These are phyloP conservation scores for Drosophila willistoni DNA, from an alignment of 1,140 invertebrate genomes.

Conservation along the genomic window DNA sequence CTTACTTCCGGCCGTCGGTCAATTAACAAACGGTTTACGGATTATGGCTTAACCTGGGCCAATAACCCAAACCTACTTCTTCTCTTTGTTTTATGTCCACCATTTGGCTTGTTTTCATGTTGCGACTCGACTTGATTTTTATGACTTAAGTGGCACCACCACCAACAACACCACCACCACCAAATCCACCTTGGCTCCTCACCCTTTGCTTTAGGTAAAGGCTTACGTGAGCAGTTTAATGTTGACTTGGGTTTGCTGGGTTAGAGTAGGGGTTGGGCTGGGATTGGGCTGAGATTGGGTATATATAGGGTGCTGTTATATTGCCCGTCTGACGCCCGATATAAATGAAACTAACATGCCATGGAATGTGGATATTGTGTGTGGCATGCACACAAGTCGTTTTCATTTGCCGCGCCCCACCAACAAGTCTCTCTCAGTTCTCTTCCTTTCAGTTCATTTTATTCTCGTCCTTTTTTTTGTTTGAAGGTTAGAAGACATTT, in stretches of 20 bases:
- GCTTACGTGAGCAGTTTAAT: neutral
- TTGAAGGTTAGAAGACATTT: constrained; percentile 24
- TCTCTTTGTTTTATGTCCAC: neutral
- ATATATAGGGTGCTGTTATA: constrained; percentile 63
- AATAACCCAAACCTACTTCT: neutral
- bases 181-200: neutral
- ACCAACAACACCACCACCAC: constrained; percentile 1
- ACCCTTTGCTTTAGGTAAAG: neutral
- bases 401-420: constrained; percentile 19
- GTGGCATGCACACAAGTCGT: constrained; percentile 54
- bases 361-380: constrained; percentile 65
- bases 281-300: constrained; percentile 5
- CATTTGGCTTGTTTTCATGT: constrained; percentile 6
- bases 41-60: constrained; percentile 1
- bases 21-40: constrained; percentile 1
- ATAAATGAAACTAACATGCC: constrained; percentile 74
- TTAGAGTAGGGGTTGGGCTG: constrained; percentile 4
- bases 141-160: constrained; percentile 70
- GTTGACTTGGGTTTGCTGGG: neutral
- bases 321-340: constrained; percentile 72
- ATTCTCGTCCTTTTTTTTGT: constrained; percentile 18
- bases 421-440: neutral
- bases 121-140: constrained; percentile 66
- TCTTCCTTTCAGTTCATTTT: neutral
- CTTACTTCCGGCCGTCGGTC: no score